phyloP scores from a whole-genome alignment of 92 coral and sea anemone species.

The Palythoa grandiflora region DNA sequence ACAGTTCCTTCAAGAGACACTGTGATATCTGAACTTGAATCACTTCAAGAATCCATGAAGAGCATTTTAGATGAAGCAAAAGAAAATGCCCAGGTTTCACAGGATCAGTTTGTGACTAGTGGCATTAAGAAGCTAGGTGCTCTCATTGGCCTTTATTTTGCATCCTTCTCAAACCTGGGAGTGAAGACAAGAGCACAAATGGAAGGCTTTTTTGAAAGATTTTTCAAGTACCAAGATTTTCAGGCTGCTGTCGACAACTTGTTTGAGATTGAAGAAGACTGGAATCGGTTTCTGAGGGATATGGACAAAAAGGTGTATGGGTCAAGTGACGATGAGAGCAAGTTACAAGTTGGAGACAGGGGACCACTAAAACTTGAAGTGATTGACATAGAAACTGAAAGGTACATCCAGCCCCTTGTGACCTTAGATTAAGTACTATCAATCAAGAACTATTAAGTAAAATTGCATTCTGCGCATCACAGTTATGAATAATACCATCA shows the following conservation, averaged over 20 bases:
- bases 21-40: slow-evolving; percentile 52
- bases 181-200: slow-evolving; percentile 74
- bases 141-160: slow-evolving; percentile 74
- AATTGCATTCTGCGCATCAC: too few species aligned
- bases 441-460: too few species aligned
- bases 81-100: slow-evolving; percentile 61
- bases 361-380: slow-evolving; percentile 75
- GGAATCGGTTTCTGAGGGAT: slow-evolving; percentile 79
- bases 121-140: slow-evolving; percentile 74
- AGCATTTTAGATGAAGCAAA: slow-evolving; percentile 68
- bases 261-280: slow-evolving; percentile 74
- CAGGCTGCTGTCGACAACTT: slow-evolving; percentile 76
- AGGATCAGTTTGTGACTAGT: slow-evolving; percentile 75
- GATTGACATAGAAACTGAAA: slow-evolving; percentile 72
- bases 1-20: slow-evolving; percentile 7
- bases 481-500: too few species aligned
- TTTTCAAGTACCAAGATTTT: slow-evolving; percentile 59
- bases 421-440: not conserved
- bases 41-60: slow-evolving; percentile 41
- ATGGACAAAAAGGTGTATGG: slow-evolving; percentile 71
- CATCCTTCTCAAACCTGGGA: slow-evolving; percentile 59
- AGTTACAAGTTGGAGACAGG: slow-evolving; percentile 59
- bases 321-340: not conserved
- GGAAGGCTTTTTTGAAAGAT: slow-evolving; percentile 63
- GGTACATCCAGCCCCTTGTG: slow-evolving; percentile 53